Evolutionary conservation across 2,113 vertebrate species (phyloP).

Genomic region (Syrmaticus mikado): DNA sequence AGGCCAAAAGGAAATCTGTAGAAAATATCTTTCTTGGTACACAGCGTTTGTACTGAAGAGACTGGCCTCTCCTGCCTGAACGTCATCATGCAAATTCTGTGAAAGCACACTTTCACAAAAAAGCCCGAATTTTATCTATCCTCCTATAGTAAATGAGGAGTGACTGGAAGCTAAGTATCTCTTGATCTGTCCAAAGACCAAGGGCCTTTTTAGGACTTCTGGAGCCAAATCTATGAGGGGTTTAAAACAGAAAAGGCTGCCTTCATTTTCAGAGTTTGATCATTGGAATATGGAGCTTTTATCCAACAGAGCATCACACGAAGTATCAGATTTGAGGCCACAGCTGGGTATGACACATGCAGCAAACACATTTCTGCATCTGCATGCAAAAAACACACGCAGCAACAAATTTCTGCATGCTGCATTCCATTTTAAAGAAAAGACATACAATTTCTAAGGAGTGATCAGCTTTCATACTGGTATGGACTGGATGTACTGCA

Average conservation of each 20-base stretch:
- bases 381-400: no score
- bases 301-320: not conserved
- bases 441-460: not conserved
- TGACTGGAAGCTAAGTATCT: not conserved
- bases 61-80: not conserved
- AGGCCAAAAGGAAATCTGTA: not conserved
- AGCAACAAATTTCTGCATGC: not conserved
- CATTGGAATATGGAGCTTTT: rapidly evolving
- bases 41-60: not conserved
- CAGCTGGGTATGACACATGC: not conserved
- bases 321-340: not conserved
- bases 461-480: not conserved
- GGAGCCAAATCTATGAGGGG: not conserved
- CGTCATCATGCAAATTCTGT: not conserved
- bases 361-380: not conserved
- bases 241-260: not conserved
- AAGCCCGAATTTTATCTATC: not conserved
- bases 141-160: not conserved
- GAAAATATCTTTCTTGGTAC: not conserved
- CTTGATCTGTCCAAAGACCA: not conserved
- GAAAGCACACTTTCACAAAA: not conserved
- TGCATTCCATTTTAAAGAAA: not conserved
- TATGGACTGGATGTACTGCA: not conserved
- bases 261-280: not conserved
- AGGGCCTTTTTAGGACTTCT: not conserved